Conservation (phyloP, 2,797 vertebrate genomes). For the Caiman crocodilus region DNA sequence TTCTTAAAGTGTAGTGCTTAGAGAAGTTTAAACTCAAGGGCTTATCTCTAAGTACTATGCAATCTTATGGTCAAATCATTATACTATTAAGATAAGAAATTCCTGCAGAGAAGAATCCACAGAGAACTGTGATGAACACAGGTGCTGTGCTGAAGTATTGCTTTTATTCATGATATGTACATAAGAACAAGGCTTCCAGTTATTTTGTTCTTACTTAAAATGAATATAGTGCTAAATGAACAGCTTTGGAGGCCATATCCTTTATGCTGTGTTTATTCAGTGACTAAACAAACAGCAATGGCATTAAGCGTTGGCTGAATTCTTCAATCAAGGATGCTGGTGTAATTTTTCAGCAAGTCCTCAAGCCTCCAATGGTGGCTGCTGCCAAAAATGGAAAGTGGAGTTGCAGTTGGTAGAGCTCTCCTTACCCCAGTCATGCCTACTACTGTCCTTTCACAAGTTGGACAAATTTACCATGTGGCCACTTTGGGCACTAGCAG, state of each 20-base stretch:
- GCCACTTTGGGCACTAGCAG: background rate
- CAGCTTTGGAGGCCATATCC: background rate
- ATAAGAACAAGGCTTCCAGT: background rate
- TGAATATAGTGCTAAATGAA: slow-evolving; percentile 13
- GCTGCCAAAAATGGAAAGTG: background rate
- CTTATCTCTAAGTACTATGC: background rate
- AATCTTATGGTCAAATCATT: background rate
- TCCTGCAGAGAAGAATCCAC: background rate
- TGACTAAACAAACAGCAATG: no score
- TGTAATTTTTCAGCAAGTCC: background rate
- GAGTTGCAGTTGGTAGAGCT: fast-evolving
- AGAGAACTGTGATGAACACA: background rate
- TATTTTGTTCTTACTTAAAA: background rate
- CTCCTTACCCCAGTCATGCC: background rate
- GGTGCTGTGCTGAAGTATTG: background rate
- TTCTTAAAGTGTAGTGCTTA: background rate
- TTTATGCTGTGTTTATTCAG: background rate
- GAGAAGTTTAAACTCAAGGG: background rate
- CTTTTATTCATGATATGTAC: background rate
- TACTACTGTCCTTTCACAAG: background rate
- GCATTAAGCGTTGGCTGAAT: background rate
- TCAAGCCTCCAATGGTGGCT: no score
- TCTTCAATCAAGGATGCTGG: background rate
- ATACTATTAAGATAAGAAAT: background rate
- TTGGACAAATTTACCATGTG: background rate